Base-by-base conservation (phyloP, 2,797 vertebrate species). In the Myoxocephalus aenaeus region DNA sequence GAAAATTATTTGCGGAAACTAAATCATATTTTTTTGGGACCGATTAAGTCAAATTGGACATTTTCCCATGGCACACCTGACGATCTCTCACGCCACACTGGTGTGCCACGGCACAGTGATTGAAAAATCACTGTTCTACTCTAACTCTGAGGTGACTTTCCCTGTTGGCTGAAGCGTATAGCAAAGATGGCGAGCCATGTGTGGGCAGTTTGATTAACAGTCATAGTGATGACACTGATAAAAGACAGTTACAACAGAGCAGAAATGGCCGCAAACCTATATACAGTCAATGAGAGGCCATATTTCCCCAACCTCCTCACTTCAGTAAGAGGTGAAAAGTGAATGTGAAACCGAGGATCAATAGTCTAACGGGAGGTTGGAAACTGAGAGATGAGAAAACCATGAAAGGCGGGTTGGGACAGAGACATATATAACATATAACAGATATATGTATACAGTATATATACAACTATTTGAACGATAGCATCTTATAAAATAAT, bases 291-390 rank as follows among this genome's bases (percentile, higher is more conserved):
- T n/a, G 10, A 51, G 18, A 66, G 38, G 53, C 34, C 18, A 14
- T 63, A 58, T 50, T 48, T 54, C 8, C 36, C 13, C 32, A 51
- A 44, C 40, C 48, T 27, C 57, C 51, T 46, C 36, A 56, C 29
- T 27, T 40, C 67, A 67, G 54, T 36, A 74, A 64, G 11, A 83
- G 63, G 42, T 65, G n/a, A 18, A 68, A 65, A 46, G 36, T 58
- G 20, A 81, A 82, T 73, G 61, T 38, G 32, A n/a, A 80, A 53
- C 53, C 29, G 4, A 58, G 51, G 18, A 65, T 58, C 29, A 22
- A 42, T 22, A 22, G 18, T 56, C n/a, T 12, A 29, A 64, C 17
- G 29, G 38, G 64, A 36, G 2, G n/a, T 32, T 42, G 27, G 40
- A 69, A 65, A 57, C n/a, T 15, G 66, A 62, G 12, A 36, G 25